Conservation (phyloP, 2,797 vertebrate species). For the Poecilia picta region DNA sequence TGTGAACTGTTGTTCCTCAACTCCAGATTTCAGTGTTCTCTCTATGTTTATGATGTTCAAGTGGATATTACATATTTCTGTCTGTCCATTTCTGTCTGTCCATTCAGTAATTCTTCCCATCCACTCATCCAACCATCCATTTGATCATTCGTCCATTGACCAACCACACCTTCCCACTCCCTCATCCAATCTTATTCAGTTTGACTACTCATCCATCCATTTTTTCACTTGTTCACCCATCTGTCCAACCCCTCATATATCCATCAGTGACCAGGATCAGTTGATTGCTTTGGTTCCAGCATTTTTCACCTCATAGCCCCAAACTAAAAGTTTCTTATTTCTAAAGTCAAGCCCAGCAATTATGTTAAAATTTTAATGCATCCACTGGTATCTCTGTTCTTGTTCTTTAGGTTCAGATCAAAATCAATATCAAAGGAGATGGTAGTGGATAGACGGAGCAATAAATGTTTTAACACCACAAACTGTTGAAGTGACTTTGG, state of each 20-base stretch:
- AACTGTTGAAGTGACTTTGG: background rate
- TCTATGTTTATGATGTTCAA: background rate
- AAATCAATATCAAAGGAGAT: background rate
- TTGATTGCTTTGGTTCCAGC: background rate
- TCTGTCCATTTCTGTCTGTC: background rate
- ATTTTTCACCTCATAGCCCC: background rate
- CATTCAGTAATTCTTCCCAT: background rate
- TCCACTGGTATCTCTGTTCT: background rate
- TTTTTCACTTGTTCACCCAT: too few relatives aligned
- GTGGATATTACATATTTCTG: background rate
- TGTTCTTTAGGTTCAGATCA: background rate
- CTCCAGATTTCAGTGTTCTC: background rate
- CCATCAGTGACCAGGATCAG: background rate
- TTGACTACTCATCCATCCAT: too few relatives aligned
- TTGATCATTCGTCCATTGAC: background rate
- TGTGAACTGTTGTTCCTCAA: background rate
- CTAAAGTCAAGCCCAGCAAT: background rate
- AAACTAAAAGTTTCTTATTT: background rate
- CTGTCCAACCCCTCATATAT: background rate
- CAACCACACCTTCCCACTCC: background rate
- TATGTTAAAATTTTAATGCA: background rate
- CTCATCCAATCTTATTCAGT: background rate
- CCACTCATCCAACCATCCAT: background rate
- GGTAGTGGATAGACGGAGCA: background rate
- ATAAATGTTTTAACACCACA: background rate